These are phyloP conservation scores for Pocota personata DNA, from an alignment of 2,888 invertebrate genomes.

Conservation along the genomic window DNA sequence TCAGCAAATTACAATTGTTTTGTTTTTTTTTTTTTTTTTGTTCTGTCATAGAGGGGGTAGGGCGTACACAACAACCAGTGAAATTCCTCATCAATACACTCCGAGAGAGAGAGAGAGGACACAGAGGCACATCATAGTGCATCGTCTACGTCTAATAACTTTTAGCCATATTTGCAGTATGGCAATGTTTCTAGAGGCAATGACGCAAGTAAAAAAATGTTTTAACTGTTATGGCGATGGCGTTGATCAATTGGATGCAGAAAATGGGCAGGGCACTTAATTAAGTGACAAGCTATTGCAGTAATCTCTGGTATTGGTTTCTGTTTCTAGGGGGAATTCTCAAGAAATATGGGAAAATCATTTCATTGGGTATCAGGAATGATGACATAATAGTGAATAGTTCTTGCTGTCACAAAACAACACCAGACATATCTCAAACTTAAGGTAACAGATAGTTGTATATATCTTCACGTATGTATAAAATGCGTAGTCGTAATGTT, in stretches of 20 bases:
- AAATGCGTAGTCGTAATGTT: too few relatives aligned
- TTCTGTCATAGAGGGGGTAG: neutral
- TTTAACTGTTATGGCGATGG: slow-evolving; percentile 58
- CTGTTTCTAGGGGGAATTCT: slow-evolving; percentile 30
- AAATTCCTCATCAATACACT: slow-evolving; percentile 55
- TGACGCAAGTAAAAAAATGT: slow-evolving; percentile 47
- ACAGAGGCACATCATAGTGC: slow-evolving; percentile 13
- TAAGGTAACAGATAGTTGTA: too few relatives aligned
- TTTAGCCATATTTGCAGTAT: slow-evolving; percentile 41
- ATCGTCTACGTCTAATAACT: slow-evolving; percentile 46
- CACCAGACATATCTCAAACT: too few relatives aligned
- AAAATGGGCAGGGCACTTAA: slow-evolving; percentile 72
- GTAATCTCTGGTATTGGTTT: slow-evolving; percentile 42
- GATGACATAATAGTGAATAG: slow-evolving; percentile 44
- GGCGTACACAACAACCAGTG: slow-evolving; percentile 30
- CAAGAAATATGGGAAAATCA: neutral
- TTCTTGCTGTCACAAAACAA: too few relatives aligned
- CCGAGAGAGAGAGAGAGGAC: slow-evolving; percentile 3
- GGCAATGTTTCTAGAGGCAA: slow-evolving; percentile 27
- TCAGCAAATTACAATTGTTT: slow-evolving; percentile 69
- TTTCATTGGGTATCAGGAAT: neutral
- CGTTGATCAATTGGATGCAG: slow-evolving; percentile 69
- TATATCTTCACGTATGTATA: too few relatives aligned
- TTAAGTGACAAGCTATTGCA: slow-evolving; percentile 66
- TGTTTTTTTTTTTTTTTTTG: neutral